phyloP scores from a whole-genome alignment of 2,888 invertebrate genomes.

The Lutraria lutraria region DNA sequence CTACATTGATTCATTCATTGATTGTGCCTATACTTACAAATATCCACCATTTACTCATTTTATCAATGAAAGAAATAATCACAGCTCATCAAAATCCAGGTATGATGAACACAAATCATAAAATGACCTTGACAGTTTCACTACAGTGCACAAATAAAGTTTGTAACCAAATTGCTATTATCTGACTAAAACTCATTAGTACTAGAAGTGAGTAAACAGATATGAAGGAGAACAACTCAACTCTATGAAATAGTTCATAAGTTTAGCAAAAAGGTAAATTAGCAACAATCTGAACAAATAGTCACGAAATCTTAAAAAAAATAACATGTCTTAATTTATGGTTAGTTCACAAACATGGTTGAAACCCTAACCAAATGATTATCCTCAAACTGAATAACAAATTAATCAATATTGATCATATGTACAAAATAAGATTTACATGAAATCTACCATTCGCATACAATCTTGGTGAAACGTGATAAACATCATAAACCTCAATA shows the following conservation, averaged over 20 bases:
- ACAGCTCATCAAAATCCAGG: constrained; percentile 14
- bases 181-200: not conserved
- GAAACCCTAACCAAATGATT: too few species aligned
- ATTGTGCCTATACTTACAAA: constrained; percentile 12
- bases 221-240: not conserved
- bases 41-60: constrained; percentile 26
- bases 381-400: too few species aligned
- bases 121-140: constrained; percentile 8
- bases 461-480: too few species aligned
- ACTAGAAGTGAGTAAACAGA: not conserved
- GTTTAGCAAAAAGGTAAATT: not conserved
- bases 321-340: not conserved
- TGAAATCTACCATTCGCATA: too few species aligned
- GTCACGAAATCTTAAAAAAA: not conserved
- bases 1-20: not conserved
- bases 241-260: not conserved
- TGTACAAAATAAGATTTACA: too few species aligned
- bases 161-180: not conserved
- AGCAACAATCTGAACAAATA: not conserved
- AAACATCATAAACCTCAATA: too few species aligned
- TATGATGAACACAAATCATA: not conserved
- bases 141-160: not conserved
- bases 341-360: too few species aligned
- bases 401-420: too few species aligned
- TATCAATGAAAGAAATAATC: not conserved